Base-by-base conservation (phyloP, 2,888 invertebrate species). In the Synergus japonicus region DNA sequence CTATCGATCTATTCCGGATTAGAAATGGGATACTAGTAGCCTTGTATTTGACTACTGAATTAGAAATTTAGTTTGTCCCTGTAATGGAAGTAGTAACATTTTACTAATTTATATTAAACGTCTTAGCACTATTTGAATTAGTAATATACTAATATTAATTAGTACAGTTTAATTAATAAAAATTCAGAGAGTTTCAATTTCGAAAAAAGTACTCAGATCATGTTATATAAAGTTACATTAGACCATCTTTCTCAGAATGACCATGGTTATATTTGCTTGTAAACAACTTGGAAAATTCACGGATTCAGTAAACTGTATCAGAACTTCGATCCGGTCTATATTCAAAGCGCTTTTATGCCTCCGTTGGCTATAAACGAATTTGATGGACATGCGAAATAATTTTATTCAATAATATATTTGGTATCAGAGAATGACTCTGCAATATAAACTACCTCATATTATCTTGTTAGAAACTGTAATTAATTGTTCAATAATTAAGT, bases 141-240 rank as follows among this genome's bases (percentile, higher is more conserved):
- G 37, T 37, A 37, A 37, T 37, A 37, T 5, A 37, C 37, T 37
- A 37, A 4, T 37, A 37, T 37, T 37, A 37, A 37, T 37, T 37
- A 37, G 37, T 37, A 37, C 2, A 5, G 0, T 5, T 37, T 37
- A 37, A 37, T 5, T 37, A 37, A 37, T 37, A 0, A 4, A 37
- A 37, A 37, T 37, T 37, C 7, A 37, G 37, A 7, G 37, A 5
- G 37, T 7, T 37, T 2, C 29, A 2, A 29, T 29, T 29, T 29
- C 29, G 0, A 0, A 37, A 7, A 37, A 37, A 5, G 15, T 65
- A n/a, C 41, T 37, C 41, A 15, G 37, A 65, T 15, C 15, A 41
- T 41, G 1, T 65, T 7, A 37, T n/a, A 65, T 65, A 65, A 65
- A 65, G 41, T 65, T 65, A n/a, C 41, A 65, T 65, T 37, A 9